Base-by-base conservation (phyloP, 1,140 invertebrate species). In the Ericerus pela region DNA sequence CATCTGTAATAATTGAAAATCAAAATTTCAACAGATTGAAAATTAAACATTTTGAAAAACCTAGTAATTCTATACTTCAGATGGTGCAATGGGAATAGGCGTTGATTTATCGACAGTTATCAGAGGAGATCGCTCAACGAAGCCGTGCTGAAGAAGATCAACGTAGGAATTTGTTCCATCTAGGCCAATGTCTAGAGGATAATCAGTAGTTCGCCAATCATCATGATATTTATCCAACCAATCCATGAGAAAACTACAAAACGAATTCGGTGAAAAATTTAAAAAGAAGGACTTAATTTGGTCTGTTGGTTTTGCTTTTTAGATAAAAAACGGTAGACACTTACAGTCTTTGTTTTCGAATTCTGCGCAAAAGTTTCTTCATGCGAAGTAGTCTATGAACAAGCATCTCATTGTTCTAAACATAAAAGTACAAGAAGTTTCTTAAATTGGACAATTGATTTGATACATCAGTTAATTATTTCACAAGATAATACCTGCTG, bases 321-420 rank as follows among this genome's bases (percentile, higher is more conserved):
- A 41, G 8, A 12, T 22, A 51, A 27, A 31, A 11, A 26, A 56
- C 30, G 12, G 52, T 12, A 22, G 51, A 43, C 28, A 59, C 52
- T 58, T 58, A 65, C 63, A 58, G 61, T 54, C 65, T 53, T 58
- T 66, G 63, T 41, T 63, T 63, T 22, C 62, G 30, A 10, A 33
- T 29, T 27, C 59, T 60, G 27, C 60, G 60, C 2, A 64, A 28
- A 1, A 63, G 58, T 59, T 62, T 63, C 12, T 62, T 56, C 1
- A 65, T 62, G 47, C 63, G 56, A 16, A 64, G 64, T 14, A 65
- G 61, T 51, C 76, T 75, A 69, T 78, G 76, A 20, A 79, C 72
- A 59, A 79, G 70, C 65, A 76, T 71, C 68, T 79, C 76, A 67
- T 80, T 80, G 64, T 78, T 74, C 70, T 64, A 28, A 38, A 63